Base-by-base conservation (phyloP, 2,888 invertebrate genomes). In the Nymphalis urticae region DNA sequence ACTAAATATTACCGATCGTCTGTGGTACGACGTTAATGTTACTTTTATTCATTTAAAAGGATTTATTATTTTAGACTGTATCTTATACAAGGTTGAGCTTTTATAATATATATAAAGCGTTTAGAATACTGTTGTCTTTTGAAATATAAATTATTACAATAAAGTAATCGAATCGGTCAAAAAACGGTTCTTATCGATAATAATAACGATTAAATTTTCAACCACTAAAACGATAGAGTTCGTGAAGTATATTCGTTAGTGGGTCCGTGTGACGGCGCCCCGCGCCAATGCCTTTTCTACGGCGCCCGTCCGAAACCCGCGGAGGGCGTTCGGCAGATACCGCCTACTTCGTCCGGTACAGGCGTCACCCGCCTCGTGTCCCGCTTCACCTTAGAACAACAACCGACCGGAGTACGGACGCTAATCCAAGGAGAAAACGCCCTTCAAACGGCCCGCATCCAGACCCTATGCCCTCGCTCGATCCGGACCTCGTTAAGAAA, bases 311-410 rank as follows among this genome's bases (percentile, higher is more conserved):
- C 87, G 89, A 89, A 90, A 88, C 89, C 89, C 87, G 85, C 83
- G 85, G 88, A 89, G 90, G 90, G 91, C 90, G 90, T 89, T 87
- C 90, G 91, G 86, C 87, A 82, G 90, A 87, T 86, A 84, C 90
- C 91, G 90, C 91, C 92, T 90, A 92, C 92, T 88, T 91, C 89
- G 90, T 90, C 90, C 88, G 90, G 90, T 90, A 91, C 90, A 89
- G 89, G 89, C 89, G 90, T 87, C 89, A 84, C 85, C 85, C 84
- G 89, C 85, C 87, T 89, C 89, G 89, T 89, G 88, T 90, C 88
- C 90, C 89, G 88, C 88, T 87, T 85, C 83, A 86, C 85, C 69
- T 73, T 68, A 64, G 83, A 72, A 84, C 85, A 83, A 79, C 81
- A 80, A 82, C 81, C 81, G 82, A 80, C 80, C 80, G 78, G 80